Evolutionary conservation across 2,797 vertebrate genomes (phyloP), one percentile per base, ranked within the genome.

Genomic region (Pempheris klunzingeri): DNA sequence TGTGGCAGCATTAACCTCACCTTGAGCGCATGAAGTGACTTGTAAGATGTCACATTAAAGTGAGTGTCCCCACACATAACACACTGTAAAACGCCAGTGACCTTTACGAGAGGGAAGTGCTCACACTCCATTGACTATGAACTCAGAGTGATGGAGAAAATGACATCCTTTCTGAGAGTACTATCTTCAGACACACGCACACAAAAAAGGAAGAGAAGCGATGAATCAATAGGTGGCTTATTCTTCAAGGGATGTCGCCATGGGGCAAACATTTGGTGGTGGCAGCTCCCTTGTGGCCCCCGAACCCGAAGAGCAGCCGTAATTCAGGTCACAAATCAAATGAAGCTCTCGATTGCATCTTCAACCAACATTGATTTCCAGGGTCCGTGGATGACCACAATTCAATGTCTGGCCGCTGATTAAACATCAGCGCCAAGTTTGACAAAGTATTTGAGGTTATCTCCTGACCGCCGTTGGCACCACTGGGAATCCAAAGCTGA

Each of bases 331-430:
- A 89, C 90, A 92, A 93, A 93, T 94, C 86, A 93, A 91, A 93
- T 87, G 70, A 88, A 84, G 84, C 86, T 78, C 86, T 88, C 78
- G 74, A 93, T 91, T 93, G 88, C 80, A 91, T 94, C 87, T 84
- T 90, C 82, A 87, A 81, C 82, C 80, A 75, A 58, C 87, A 94
- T 92, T 93, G 94, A 95, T 95, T 93, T 88, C 72, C 63, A 62
- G 14, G 70, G 65, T 85, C n/a, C 63, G 67, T 60, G 74, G 83
- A 89, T 82, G 81, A 89, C 79, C 87, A 84, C 84, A 88, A 77
- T 86, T 90, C 82, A 87, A 72, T 83, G 85, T 69, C 52, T 77
- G 52, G 52, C 57, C 69, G 57, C 83, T 90, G 92, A 94, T 94
- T 94, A 91, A 92, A 93, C 88, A 89, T 86, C 85, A 78, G 63